Evolutionary conservation across 2,797 vertebrate genomes (phyloP).

Genomic region (Aeoliscus strigatus): DNA sequence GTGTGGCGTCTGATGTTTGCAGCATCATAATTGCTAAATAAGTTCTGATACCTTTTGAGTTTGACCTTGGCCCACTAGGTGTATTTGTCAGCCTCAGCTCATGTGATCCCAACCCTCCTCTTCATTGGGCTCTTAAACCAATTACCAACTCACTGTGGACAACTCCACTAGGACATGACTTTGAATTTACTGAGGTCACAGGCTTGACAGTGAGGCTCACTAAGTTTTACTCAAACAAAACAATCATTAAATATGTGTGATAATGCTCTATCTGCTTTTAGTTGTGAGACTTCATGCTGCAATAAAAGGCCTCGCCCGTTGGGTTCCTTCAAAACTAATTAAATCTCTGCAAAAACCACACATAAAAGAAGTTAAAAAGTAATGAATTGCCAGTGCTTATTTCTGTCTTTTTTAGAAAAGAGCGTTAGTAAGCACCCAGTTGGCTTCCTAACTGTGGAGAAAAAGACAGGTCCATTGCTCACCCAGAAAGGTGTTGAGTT

Average conservation of each 20-base stretch:
- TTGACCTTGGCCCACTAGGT: conserved; percentile 12
- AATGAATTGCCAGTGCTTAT: conserved; percentile 14
- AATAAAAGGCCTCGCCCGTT: conserved; percentile 27
- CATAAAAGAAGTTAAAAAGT: conserved; percentile 1
- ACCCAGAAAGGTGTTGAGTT: conserved; percentile 45
- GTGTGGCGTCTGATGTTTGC: conserved; percentile 2
- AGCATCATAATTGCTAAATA: conserved; percentile 4
- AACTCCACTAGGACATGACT: too few relatives aligned
- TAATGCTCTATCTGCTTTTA: conserved; percentile 24
- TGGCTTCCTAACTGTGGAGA: conserved; percentile 47
- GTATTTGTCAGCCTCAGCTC: neutral
- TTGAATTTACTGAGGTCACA: too few relatives aligned
- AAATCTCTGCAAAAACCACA: too few relatives aligned
- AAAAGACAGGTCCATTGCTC: conserved; percentile 61
- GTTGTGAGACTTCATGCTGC: conserved; percentile 28
- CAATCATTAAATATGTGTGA: too few relatives aligned
- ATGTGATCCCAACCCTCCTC: neutral
- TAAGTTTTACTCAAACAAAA: too few relatives aligned
- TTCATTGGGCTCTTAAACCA: conserved; percentile 16
- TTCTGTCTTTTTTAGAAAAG: conserved; percentile 34
- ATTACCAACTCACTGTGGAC: too few relatives aligned
- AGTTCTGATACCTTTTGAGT: too few relatives aligned
- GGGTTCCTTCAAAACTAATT: too few relatives aligned
- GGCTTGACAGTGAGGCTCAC: too few relatives aligned
- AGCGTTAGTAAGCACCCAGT: conserved; percentile 37